Evolutionary conservation across 2,888 invertebrate genomes (phyloP), one percentile per base, ranked within the genome.

Genomic region (Chesias legatella): DNA sequence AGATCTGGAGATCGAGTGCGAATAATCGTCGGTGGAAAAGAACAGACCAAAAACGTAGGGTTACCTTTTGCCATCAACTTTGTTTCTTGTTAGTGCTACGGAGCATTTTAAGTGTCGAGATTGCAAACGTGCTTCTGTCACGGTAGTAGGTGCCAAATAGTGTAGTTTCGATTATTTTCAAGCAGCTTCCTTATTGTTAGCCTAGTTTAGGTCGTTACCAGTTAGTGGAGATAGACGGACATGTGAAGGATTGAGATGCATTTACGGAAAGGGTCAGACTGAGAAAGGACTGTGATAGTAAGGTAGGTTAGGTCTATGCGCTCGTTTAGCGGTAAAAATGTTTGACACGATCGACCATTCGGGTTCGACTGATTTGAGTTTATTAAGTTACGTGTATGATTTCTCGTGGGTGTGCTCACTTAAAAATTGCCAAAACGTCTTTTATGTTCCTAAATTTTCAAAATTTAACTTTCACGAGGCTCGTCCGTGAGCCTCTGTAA

Each of bases 271-370:
- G 84, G 85, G 80, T 84, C 86, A 82, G 88, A 88, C 88, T 88
- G 88, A 88, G 82, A 81, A 79, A 79, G 88, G 86, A 88, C 88
- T 88, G 88, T 88, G 88, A 88, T 88, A 88, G 84, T 73, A 80
- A 83, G 82, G 60, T 85, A 88, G 75, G 83, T 82, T 83, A 88
- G 79, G 75, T 70, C 73, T 76, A 71, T 71, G 75, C 85, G 82
- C 86, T 85, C 84, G 80, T 71, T 83, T 83, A 83, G 84, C 74
- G 78, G 78, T 74, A 75, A 79, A 79, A 75, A 73, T 74, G 66
- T 3, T 17, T 65, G 63, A 64, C 65, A 65, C 62, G 63, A 65
- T 74, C 66, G 55, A 50, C 64, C 57, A 67, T 62, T 69, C 60
- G 66, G 68, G 65, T 56, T 68, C 63, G 74, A 69, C 60, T 71